Evolutionary conservation across 2,113 vertebrate species (phyloP).

Genomic region (Pontoporia blainvillei): DNA sequence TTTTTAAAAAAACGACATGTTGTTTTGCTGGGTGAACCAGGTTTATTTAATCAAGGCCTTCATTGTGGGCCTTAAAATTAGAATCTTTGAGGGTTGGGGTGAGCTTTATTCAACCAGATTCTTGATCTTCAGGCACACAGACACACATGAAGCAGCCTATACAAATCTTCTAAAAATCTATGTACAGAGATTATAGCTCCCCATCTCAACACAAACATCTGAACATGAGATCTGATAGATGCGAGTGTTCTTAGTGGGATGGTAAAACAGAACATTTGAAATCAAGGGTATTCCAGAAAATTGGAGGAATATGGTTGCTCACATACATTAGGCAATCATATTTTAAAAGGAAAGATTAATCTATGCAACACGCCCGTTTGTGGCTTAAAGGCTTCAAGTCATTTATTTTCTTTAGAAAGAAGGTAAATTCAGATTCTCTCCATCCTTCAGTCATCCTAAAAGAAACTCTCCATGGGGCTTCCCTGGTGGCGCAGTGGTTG

Average conservation of each 20-base stretch:
- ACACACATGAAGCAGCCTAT: neutral
- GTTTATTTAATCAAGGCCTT: neutral
- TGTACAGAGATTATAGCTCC: neutral
- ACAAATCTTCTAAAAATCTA: neutral
- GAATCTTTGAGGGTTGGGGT: neutral
- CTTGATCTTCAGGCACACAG: neutral
- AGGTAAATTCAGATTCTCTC: neutral
- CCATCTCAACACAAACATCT: neutral
- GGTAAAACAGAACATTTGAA: neutral
- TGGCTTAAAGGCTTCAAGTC: neutral
- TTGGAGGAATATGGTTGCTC: neutral
- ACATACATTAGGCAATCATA: neutral
- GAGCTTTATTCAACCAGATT: neutral
- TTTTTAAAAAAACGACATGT: neutral
- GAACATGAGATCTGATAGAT: neutral
- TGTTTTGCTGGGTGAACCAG: neutral
- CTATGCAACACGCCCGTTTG: too few species aligned
- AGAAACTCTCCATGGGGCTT: neutral
- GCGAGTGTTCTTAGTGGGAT: neutral
- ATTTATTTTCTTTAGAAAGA: conserved; percentile 31
- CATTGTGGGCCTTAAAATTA: neutral
- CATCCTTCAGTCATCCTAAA: neutral
- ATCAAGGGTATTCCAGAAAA: neutral
- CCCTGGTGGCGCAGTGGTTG: too few species aligned
- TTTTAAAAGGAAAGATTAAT: neutral